Evolutionary conservation across 2,113 vertebrate genomes (phyloP), one percentile per base, ranked within the genome.

Genomic region (Ovibos moschatus): DNA sequence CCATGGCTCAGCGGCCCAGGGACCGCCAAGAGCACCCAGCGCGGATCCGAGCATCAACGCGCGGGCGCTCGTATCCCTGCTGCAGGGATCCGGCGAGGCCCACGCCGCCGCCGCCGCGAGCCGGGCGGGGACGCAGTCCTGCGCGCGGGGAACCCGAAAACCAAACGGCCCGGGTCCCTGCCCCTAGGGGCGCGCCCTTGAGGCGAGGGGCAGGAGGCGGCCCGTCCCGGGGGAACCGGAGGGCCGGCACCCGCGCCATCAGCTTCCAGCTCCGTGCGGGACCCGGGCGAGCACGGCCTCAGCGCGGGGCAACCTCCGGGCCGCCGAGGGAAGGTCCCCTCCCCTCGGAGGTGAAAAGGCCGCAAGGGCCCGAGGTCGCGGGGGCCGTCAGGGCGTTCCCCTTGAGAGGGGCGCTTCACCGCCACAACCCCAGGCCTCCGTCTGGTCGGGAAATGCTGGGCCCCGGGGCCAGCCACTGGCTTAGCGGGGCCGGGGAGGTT

Each of bases 41-140:
- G 2, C 15, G 0, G 30, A 33, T 55, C 19, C 14, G n/a, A 40
- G 53, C 30, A 25, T 7, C 23, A 33, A 47, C 5, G 14, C 0
- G 55, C 3, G 55, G 50, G 16, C 4, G 30, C 74, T 19, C 1
- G 33, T 28, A 43, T 12, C n/a, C 23, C 60, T 57, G 45, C 2
- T 17, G 0, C 0, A 17, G 21, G 84, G 45, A 51, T 23, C 7
- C 16, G 4, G 50, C n/a, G 2, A 45, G 51, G 58, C n/a, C 51
- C 78, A 55, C 2, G 15, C 87, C 2, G 53, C 25, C 23, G 55
- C 53, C 51, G 2, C 62, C 33, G 11, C 17, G 6, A 40, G 47
- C 15, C n/a, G 0, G 25, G 13, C 27, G 2, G 36, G 47, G 36
- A 51, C 6, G 64, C 27, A 67, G 33, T 28, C 21, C 15, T 11